These are phyloP conservation scores for Eubasilissa splendida DNA, from an alignment of 2,888 invertebrate species.

Conservation along the genomic window DNA sequence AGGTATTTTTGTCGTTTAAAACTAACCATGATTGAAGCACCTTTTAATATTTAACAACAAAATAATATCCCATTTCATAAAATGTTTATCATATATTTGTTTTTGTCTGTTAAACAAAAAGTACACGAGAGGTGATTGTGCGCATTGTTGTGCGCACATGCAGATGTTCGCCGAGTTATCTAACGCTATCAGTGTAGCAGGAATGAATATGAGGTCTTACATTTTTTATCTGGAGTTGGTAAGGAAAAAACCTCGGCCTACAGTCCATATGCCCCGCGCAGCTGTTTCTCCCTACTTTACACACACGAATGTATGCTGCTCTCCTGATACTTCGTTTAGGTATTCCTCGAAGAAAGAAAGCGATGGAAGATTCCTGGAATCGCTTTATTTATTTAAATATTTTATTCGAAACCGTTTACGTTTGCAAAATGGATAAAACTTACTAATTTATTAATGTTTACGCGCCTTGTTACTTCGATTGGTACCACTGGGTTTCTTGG, in stretches of 20 bases:
- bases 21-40: no score
- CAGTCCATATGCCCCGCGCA: conserved; percentile 52
- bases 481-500: no score
- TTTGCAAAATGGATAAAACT: no score
- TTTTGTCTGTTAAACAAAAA: conserved; percentile 19
- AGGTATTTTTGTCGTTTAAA: no score
- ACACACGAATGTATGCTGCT: neutral
- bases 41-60: no score
- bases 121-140: conserved; percentile 17
- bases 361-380: neutral
- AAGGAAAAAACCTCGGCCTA: conserved; percentile 46
- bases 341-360: conserved; percentile 12
- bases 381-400: no score
- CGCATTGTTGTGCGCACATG: conserved; percentile 39
- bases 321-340: conserved; percentile 15
- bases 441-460: no score
- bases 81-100: neutral
- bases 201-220: conserved; percentile 50
- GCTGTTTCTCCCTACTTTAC: conserved; percentile 34
- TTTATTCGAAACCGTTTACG: no score
- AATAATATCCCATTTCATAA: no score
- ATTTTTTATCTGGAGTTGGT: conserved; percentile 47
- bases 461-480: no score
- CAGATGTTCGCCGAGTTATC: conserved; percentile 52
- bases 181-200: conserved; percentile 46